These are phyloP conservation scores for Ochlodes sylvanus DNA, from an alignment of 2,888 invertebrate species.

Conservation along the genomic window DNA sequence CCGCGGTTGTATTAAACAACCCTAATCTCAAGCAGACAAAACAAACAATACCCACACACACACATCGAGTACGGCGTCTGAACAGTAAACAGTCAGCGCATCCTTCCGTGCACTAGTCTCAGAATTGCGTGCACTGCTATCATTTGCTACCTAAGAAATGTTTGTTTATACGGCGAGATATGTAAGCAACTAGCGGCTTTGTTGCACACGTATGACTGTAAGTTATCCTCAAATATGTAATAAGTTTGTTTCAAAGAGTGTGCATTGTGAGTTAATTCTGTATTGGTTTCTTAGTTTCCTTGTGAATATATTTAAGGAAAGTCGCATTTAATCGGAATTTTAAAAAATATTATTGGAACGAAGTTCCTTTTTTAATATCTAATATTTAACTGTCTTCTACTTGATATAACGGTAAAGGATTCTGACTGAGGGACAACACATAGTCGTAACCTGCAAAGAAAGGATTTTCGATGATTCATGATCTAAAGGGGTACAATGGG, in stretches of 20 bases:
- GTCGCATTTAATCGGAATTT: too few relatives aligned
- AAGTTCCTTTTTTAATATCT: too few relatives aligned
- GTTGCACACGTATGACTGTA: conserved; percentile 20
- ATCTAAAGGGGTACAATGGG: too few relatives aligned
- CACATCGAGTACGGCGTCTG: conserved; percentile 22
- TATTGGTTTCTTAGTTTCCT: neutral
- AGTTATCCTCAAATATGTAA: conserved; percentile 31
- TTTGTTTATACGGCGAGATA: conserved; percentile 30
- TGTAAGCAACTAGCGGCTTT: conserved; percentile 26
- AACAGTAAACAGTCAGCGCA: conserved; percentile 33
- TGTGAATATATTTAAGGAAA: neutral
- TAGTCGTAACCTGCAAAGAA: too few relatives aligned
- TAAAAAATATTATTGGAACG: too few relatives aligned
- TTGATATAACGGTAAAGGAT: too few relatives aligned
- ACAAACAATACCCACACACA: conserved; percentile 28
- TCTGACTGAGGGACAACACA: too few relatives aligned
- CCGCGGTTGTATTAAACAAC: conserved; percentile 14
- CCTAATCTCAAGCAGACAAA: conserved; percentile 34
- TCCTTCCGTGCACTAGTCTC: conserved; percentile 33
- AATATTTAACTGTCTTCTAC: too few relatives aligned
- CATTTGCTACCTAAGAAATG: conserved; percentile 26
- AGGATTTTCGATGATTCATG: too few relatives aligned
- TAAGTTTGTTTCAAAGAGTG: conserved; percentile 8
- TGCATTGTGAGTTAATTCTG: neutral
- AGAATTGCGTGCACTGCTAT: conserved; percentile 34